These are phyloP conservation scores for Martes martes DNA, from an alignment of 2,113 vertebrate species.

Conservation along the genomic window DNA sequence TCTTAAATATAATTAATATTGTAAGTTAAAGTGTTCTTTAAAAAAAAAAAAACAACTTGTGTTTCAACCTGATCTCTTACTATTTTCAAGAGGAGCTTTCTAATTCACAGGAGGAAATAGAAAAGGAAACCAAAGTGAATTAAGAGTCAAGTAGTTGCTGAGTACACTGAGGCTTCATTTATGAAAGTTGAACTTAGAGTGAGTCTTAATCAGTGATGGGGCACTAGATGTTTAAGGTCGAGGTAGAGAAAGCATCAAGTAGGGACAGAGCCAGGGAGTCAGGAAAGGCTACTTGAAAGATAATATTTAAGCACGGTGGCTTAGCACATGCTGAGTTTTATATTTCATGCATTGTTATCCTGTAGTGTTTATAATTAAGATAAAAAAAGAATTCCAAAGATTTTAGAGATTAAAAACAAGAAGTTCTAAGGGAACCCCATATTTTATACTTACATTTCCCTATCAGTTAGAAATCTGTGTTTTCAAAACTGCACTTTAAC, in stretches of 20 bases:
- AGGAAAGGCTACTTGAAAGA: not conserved
- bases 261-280: not conserved
- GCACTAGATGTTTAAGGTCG: not conserved
- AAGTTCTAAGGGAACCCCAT: not conserved
- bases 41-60: not conserved
- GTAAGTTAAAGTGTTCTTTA: not conserved
- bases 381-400: not conserved
- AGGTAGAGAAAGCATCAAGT: not conserved
- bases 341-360: not conserved
- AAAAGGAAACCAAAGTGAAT: not conserved
- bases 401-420: constrained; percentile 4
- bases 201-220: not conserved
- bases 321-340: not conserved
- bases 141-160: not conserved
- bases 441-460: not conserved
- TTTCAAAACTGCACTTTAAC: constrained; percentile 1
- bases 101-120: not conserved
- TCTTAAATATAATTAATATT: not conserved
- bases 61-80: not conserved
- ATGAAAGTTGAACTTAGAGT: not conserved
- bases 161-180: not conserved
- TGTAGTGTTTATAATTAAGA: not conserved
- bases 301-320: not conserved
- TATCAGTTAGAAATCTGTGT: not conserved
- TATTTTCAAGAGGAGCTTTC: not conserved